A percentile compares a stretch with the other conserved stretches of the same genome.
Evolutionary conservation across 2,888 invertebrate species (phyloP).

Genomic region (Dynastes hyllus): DNA sequence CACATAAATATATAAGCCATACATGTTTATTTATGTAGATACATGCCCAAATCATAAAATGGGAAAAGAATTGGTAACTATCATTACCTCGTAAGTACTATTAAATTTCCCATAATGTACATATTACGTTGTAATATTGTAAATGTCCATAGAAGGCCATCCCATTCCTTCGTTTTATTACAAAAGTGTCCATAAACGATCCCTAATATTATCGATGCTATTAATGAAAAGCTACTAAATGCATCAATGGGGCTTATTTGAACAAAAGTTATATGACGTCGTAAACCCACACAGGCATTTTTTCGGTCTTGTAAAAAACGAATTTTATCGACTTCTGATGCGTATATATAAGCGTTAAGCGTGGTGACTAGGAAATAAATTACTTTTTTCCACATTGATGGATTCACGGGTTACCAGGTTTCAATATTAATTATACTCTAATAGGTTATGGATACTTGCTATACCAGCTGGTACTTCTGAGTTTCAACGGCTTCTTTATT

Average conservation of each 20-base stretch:
- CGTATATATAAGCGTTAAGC: too few species aligned
- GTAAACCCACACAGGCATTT: constrained; percentile 17
- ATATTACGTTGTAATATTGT: constrained; percentile 4
- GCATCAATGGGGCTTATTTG: constrained; percentile 2
- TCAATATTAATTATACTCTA: too few species aligned
- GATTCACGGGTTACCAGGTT: too few species aligned
- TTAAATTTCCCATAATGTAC: constrained; percentile 4
- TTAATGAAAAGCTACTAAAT: constrained; percentile 23
- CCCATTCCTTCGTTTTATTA: neutral
- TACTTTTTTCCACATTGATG: too few species aligned
- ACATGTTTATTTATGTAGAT: neutral
- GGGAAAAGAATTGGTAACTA: neutral
- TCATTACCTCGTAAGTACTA: neutral
- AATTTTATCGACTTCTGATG: neutral
- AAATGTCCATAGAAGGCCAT: constrained; percentile 8
- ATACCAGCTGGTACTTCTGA: too few species aligned
- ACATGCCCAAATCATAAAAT: neutral
- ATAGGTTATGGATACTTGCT: too few species aligned
- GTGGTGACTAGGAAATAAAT: too few species aligned
- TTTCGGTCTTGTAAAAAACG: constrained; percentile 18
- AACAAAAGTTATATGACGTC: constrained; percentile 29
- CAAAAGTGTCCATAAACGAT: neutral
- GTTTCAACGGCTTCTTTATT: too few species aligned
- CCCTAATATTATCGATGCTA: constrained; percentile 21
- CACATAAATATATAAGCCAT: too few species aligned